Base-by-base conservation (phyloP, 2,888 invertebrate genomes). In the Callimorpha dominula region DNA sequence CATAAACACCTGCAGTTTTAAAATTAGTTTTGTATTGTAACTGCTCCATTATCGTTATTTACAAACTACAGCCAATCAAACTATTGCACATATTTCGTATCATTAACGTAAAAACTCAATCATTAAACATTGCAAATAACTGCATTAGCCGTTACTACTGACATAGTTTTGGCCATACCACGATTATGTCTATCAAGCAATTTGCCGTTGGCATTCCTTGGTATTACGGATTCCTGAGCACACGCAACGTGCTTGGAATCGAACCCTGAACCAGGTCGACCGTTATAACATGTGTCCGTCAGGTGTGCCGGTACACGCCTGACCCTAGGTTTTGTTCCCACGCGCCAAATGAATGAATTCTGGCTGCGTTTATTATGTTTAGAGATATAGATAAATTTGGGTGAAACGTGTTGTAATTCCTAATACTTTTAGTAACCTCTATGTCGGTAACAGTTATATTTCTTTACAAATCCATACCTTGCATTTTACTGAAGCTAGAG, bases 281-380 rank as follows among this genome's bases (percentile, higher is more conserved):
- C 87, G 87, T 87, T 87, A 87, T 57, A 81, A 82, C 85, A 85
- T 80, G 74, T 85, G 85, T 85, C 76, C 80, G 82, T 77, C 87
- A 86, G 85, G 84, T 86, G 85, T 72, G 70, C 72, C 67, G 68
- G 72, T 78, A 79, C 79, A 84, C 82, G 72, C 74, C 69, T 78
- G 83, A 81, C 80, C 81, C 52, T 54, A 20, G 42, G 20, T 31
- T 46, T 50, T 65, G 62, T 70, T 74, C 71, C 60, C 74, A 74
- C 74, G 68, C 74, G 65, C 0, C 4, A 6, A 1, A 43, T 68
- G 67, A 68, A 54, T 62, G 68, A 71, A 71, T 60, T 65, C 71
- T 46, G 5, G 60, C 42, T 65, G 71, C n/a, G 0, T 40, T 31
- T 52, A 62, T 67, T 62, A 50, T 20, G 60, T 46, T 65, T 42